phyloP scores from a whole-genome alignment of 2,888 invertebrate species.

The Syrphus vitripennis region DNA sequence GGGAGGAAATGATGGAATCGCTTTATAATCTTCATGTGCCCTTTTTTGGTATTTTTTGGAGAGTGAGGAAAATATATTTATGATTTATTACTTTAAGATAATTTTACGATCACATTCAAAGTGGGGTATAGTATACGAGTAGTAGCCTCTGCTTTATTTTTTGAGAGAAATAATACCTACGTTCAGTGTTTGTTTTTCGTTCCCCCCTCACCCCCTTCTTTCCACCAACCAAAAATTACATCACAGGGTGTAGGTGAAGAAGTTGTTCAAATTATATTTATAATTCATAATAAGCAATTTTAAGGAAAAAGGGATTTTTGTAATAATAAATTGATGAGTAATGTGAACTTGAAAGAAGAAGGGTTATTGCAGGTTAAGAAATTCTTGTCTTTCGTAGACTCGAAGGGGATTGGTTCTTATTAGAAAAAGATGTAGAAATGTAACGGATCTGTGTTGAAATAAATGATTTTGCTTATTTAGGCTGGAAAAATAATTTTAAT shows the following conservation, averaged over 20 bases:
- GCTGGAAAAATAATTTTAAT: conserved; percentile 10
- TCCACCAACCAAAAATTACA: no score
- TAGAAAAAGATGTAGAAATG: conserved; percentile 4
- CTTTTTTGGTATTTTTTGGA: background rate
- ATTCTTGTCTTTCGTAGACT: background rate
- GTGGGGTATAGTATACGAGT: no score
- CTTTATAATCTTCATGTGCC: conserved; percentile 54
- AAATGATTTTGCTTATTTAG: conserved; percentile 15
- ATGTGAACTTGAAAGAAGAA: conserved; percentile 6
- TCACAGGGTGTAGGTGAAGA: background rate
- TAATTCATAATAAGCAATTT: conserved; percentile 57
- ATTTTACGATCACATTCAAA: conserved; percentile 35
- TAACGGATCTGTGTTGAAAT: background rate
- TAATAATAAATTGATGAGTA: conserved; percentile 45
- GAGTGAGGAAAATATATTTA: conserved; percentile 30
- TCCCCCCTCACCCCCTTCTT: background rate
- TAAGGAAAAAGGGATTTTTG: conserved; percentile 39
- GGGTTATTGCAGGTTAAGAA: background rate
- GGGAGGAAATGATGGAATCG: conserved; percentile 53
- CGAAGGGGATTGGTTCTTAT: background rate
- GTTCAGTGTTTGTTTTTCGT: background rate
- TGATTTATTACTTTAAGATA: conserved; percentile 58
- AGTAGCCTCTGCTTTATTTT: background rate
- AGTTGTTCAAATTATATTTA: conserved; percentile 33
- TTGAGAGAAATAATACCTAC: background rate